Conservation (phyloP, 2,888 invertebrate species). For the Hydriomena furcata region DNA sequence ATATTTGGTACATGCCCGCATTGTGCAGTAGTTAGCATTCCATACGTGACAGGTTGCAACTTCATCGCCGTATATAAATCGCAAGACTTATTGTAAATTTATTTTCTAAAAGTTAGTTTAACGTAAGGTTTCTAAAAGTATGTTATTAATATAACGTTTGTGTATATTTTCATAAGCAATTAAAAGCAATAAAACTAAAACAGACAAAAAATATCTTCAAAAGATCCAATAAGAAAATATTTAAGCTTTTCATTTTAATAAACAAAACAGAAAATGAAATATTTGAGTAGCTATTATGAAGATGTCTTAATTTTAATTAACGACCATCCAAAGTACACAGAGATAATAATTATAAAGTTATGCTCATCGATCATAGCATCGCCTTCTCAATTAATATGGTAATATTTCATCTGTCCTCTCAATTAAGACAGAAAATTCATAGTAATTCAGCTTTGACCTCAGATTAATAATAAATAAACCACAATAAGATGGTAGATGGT, state of each 20-base stretch:
- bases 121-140: too few relatives aligned
- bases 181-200: too few relatives aligned
- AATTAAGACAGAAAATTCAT: conserved; percentile 62
- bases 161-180: too few relatives aligned
- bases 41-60: too few relatives aligned
- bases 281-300: conserved; percentile 8
- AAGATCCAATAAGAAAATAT: not conserved
- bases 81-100: too few relatives aligned
- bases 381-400: conserved; percentile 61
- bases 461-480: not conserved
- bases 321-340: conserved; percentile 22
- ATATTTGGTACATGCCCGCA: too few relatives aligned
- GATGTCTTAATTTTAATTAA: conserved; percentile 17
- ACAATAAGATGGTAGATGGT: not conserved
- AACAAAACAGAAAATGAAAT: conserved; percentile 8
- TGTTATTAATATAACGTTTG: too few relatives aligned
- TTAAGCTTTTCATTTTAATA: not conserved
- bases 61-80: too few relatives aligned
- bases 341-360: conserved; percentile 29
- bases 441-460: conserved; percentile 4
- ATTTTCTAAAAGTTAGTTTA: too few relatives aligned
- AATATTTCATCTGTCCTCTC: conserved; percentile 60
- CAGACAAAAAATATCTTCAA: too few relatives aligned
- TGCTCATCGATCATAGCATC: conserved; percentile 50
- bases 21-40: too few relatives aligned